These are phyloP conservation scores for Sceliomorpha sp. DNA, from an alignment of 2,888 invertebrate species.

Conservation along the genomic window DNA sequence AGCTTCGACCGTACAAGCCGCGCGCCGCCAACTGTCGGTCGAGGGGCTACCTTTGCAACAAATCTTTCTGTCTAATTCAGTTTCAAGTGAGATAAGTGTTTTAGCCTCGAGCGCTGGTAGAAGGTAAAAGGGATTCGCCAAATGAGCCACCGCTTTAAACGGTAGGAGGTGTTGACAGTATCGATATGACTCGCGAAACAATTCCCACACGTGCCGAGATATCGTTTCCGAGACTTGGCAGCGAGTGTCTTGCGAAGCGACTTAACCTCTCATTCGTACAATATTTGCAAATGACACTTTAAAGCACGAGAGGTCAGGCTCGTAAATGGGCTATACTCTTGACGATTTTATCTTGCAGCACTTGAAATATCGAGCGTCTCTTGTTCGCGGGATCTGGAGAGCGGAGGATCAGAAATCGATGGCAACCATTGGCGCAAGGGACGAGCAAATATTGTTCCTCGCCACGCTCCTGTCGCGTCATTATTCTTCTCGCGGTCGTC, in stretches of 20 bases:
- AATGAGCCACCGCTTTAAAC: constrained; percentile 7
- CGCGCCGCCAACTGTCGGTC: constrained; percentile 58
- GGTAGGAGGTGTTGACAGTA: neutral
- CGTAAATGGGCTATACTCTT: constrained; percentile 11
- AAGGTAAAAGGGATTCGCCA: constrained; percentile 17
- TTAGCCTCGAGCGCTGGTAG: constrained; percentile 57
- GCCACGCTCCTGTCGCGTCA: constrained; percentile 46
- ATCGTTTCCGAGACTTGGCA: too few relatives aligned
- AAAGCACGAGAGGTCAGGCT: constrained; percentile 25
- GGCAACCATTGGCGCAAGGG: constrained; percentile 45
- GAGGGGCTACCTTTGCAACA: constrained; percentile 71
- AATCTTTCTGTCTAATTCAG: constrained; percentile 78
- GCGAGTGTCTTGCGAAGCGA: constrained; percentile 20
- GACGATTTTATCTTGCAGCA: neutral
- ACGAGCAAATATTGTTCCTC: constrained; percentile 60
- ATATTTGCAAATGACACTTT: constrained; percentile 3
- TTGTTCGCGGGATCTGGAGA: constrained; percentile 2
- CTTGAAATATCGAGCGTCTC: constrained; percentile 12
- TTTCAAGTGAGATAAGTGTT: constrained; percentile 74
- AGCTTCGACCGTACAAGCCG: constrained; percentile 43
- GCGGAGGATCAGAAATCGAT: constrained; percentile 50
- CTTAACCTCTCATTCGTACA: neutral
- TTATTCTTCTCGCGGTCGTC: constrained; percentile 57
- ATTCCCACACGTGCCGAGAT: too few relatives aligned
- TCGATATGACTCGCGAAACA: too few relatives aligned